These are phyloP conservation scores for Rhinoderma darwinii DNA, from an alignment of 2,113 vertebrate genomes.

Conservation along the genomic window DNA sequence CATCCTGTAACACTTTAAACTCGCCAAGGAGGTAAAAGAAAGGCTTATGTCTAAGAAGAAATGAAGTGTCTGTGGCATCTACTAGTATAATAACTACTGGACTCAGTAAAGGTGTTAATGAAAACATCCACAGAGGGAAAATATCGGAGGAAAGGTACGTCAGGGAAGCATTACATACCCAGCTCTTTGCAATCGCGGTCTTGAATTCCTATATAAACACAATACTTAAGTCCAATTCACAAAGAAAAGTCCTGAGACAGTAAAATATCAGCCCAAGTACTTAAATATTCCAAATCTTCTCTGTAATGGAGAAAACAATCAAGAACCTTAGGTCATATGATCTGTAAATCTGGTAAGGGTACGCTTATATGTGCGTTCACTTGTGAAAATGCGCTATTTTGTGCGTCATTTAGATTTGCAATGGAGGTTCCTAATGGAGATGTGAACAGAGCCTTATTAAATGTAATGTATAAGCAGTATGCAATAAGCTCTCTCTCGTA, in stretches of 20 bases:
- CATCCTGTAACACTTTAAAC: constrained; percentile 33
- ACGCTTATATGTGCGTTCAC: too few species aligned
- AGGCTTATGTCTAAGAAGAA: constrained; percentile 29
- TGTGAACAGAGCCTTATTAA: too few species aligned
- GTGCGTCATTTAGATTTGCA: too few species aligned
- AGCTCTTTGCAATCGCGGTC: neutral
- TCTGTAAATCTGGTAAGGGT: neutral
- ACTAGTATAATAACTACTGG: constrained; percentile 40
- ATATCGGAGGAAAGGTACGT: constrained; percentile 5
- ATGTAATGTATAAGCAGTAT: too few species aligned
- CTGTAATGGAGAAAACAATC: neutral
- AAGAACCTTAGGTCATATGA: neutral
- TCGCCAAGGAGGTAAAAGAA: constrained; percentile 32
- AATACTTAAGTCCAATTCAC: neutral
- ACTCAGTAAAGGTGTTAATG: neutral
- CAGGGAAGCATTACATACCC: neutral
- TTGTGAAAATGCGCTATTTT: too few species aligned
- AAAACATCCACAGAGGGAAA: constrained; percentile 40
- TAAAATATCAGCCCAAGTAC: neutral
- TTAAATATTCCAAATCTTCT: neutral
- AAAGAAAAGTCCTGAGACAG: neutral
- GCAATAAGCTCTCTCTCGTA: too few species aligned
- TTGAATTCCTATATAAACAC: neutral
- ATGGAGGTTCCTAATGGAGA: too few species aligned
- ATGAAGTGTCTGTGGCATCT: constrained; percentile 47